Evolutionary conservation across 2,113 vertebrate species (phyloP), one percentile per base, ranked within the genome.

Genomic region (Aythya baeri): DNA sequence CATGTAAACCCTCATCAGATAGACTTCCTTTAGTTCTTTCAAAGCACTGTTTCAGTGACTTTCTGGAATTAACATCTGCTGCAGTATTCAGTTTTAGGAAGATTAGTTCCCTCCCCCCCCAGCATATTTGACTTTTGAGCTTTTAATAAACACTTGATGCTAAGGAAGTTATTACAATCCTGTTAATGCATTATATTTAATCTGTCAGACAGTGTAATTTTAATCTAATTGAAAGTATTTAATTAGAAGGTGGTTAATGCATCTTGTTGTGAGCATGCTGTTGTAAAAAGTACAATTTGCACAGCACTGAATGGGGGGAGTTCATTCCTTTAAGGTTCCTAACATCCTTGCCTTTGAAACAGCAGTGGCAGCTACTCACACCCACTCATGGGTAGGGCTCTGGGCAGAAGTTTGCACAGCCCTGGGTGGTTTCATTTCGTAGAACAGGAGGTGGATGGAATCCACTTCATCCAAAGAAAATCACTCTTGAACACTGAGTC

Each of bases 191-290:
- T 87, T 95, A 18, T 76, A 32, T 78, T 94, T 87, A 36, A 75
- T 66, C 73, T 55, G 59, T 23, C 72, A 68, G 44, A 63, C 38
- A 52, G 23, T 82, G 73, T 79, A 68, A 74, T 95, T 96, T 90
- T 57, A 70, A 87, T 96, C 49, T 83, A 70, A 82, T 93, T 97
- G 94, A 96, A 93, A 95, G 44, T 46, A 84, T 92, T 96, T 96
- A 96, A 94, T 96, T 94, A 94, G 82, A 66, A 84, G 38, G 9
- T 68, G 72, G 83, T 91, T 96, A 95, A 96, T 32, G 11, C 81
- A 41, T 83, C 93, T 91, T 82, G 2, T 92, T 91, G 29, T 1
- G 9, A 46, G 50, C 32, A 16, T 62, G 20, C 36, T 94, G 54
- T 20, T 91, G 76, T 87, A 2, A 5, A 70, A 74, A 66, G 85